Evolutionary conservation across 2,113 vertebrate species (phyloP), one percentile per base, ranked within the genome.

Genomic region (Notechis scutatus): DNA sequence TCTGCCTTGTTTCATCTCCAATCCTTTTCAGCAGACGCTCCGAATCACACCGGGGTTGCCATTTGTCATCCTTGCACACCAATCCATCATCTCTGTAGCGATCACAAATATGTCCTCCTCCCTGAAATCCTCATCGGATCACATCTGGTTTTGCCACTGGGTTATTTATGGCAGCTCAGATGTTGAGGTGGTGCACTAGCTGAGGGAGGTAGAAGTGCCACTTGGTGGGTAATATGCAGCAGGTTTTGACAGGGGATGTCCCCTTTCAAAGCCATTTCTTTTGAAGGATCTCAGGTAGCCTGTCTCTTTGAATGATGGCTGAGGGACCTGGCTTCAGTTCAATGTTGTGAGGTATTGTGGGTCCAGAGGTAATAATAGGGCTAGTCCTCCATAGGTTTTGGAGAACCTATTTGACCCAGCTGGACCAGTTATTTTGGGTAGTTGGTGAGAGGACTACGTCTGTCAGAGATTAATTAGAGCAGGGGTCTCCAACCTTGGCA

Each of bases 151-250:
- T 90, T 85, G 89, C 69, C 86, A 92, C 7, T 4, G 0, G 47
- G 93, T 95, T 95, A 92, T 94, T 96, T 93, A 90, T 18, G 57
- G 34, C 0, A 0, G 64, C 93, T 93, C 92, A 91, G 89, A 92
- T 92, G 93, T 45, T 94, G 92, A 87, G 39, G 2, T 0, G 4
- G 20, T 85, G 90, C 93, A 90, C 88, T 90, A 92, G 92, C 52
- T 87, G 90, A 94, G 89, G 74, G 91, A 92, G 57, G 89, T 88
- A 85, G 88, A 69, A 61, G 56, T 29, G 29, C 81, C 94, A 50
- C 56, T 92, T 64, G 87, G 23, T 14, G 20, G 26, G 39, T 5
- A 93, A 0, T 91, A 8, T 89, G 21, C 57, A 87, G 29, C 12
- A 94, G 3, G 39, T 69, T 90, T 69, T 95, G 56, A 85, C 10